Conservation (phyloP, 2,113 vertebrate genomes). For the Nanorana parkeri region DNA sequence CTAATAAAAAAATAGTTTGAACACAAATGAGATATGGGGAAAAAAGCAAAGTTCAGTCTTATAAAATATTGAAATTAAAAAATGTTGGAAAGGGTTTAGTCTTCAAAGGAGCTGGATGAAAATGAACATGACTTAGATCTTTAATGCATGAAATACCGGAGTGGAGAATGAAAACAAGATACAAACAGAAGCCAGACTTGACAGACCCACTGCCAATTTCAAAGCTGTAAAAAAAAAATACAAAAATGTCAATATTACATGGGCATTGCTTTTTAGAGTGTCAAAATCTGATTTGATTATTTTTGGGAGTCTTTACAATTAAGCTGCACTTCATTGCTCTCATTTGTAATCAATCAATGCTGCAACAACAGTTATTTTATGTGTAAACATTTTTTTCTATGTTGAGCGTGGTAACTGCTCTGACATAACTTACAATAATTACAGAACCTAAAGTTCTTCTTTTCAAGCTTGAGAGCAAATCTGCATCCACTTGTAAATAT, state of each 20-base stretch:
- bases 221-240: too few relatives aligned
- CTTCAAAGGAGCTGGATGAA: conserved; percentile 18
- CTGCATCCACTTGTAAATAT: too few relatives aligned
- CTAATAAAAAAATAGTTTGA: neutral
- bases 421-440: too few relatives aligned
- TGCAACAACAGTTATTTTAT: too few relatives aligned
- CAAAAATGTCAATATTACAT: neutral
- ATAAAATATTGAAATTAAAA: conserved; percentile 30
- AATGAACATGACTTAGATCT: conserved; percentile 34
- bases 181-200: neutral
- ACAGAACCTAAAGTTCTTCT: too few relatives aligned
- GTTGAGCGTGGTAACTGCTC: too few relatives aligned
- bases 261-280: neutral
- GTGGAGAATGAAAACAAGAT: neutral
- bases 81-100: conserved; percentile 33
- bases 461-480: too few relatives aligned
- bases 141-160: conserved; percentile 39
- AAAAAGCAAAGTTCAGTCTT: neutral
- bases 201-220: neutral
- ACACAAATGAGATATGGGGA: neutral
- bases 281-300: too few relatives aligned
- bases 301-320: too few relatives aligned
- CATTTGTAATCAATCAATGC: too few relatives aligned
- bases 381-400: too few relatives aligned
- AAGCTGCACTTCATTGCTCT: too few relatives aligned